Conservation (phyloP, 2,113 vertebrate species). For the Brevimyrus niger region DNA sequence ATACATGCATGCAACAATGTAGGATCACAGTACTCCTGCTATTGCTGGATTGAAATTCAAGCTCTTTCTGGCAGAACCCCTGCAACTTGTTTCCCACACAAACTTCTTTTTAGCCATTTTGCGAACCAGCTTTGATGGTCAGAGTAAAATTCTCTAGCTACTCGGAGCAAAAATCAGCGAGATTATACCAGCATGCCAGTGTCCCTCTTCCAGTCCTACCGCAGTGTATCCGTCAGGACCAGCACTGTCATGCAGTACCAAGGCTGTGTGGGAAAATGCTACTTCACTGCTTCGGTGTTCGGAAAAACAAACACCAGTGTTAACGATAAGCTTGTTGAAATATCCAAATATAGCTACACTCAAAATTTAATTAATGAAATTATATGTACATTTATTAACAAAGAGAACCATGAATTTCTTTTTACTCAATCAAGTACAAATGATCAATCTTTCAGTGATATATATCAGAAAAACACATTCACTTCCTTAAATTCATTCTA, state of each 20-base stretch:
- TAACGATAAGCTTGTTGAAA: not conserved
- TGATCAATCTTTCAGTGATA: not conserved
- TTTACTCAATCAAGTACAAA: not conserved
- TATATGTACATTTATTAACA: not conserved
- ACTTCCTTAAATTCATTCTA: not conserved
- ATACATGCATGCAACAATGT: not conserved
- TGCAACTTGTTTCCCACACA: not conserved
- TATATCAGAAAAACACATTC: not conserved
- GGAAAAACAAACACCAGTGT: not conserved
- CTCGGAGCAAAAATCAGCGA: not conserved
- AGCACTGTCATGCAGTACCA: not conserved
- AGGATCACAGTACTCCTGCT: not conserved
- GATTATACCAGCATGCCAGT: not conserved
- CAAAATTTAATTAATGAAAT: not conserved
- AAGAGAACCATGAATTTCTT: not conserved
- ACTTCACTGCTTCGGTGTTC: not conserved
- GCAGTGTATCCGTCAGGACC: not conserved
- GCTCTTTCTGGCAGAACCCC: not conserved
- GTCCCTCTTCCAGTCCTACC: not conserved
- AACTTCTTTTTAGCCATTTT: not conserved
- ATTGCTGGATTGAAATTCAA: not conserved
- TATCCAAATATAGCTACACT: not conserved
- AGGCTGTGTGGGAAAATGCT: not conserved
- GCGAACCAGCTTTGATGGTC: not conserved
- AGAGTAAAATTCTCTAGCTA: not conserved